These are phyloP conservation scores for Antennarius striatus DNA, from an alignment of 2,113 vertebrate genomes.

Conservation along the genomic window DNA sequence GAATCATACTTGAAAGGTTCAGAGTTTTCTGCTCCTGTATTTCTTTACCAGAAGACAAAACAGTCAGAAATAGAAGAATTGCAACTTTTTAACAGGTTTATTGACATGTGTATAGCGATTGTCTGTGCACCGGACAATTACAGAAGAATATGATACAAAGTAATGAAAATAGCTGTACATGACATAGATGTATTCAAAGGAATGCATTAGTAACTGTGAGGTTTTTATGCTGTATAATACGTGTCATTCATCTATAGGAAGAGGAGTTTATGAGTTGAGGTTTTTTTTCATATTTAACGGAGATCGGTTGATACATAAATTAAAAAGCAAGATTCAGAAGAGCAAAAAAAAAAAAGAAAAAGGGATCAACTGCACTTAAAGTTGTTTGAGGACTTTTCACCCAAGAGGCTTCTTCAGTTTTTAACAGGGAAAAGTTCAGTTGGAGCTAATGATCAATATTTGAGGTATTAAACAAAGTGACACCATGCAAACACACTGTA, in stretches of 20 bases:
- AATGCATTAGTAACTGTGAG: constrained; percentile 68
- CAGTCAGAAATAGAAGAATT: not conserved
- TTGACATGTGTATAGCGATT: constrained; percentile 81
- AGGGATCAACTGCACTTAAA: too few species aligned
- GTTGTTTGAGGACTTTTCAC: too few species aligned
- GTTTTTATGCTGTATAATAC: constrained; percentile 55
- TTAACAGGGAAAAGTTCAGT: constrained; percentile 6
- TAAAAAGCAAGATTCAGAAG: too few species aligned
- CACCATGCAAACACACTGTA: constrained; percentile 30
- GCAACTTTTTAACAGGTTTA: constrained; percentile 71
- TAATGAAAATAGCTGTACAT: constrained; percentile 68
- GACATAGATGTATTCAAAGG: constrained; percentile 58
- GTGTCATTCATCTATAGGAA: constrained; percentile 33
- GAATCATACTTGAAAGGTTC: not conserved
- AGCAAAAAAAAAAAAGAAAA: too few species aligned
- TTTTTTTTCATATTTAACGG: constrained; percentile 34
- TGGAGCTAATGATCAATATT: constrained; percentile 35
- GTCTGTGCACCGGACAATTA: constrained; percentile 80
- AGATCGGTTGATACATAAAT: constrained; percentile 17
- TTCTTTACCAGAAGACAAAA: not conserved
- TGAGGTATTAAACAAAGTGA: constrained; percentile 25
- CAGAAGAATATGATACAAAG: constrained; percentile 73
- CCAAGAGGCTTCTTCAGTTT: too few species aligned
- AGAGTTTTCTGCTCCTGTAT: not conserved
- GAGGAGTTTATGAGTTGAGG: constrained; percentile 48